These are phyloP conservation scores for Pogonognathellus flavescens DNA, from an alignment of 1,140 invertebrate genomes.

Conservation along the genomic window DNA sequence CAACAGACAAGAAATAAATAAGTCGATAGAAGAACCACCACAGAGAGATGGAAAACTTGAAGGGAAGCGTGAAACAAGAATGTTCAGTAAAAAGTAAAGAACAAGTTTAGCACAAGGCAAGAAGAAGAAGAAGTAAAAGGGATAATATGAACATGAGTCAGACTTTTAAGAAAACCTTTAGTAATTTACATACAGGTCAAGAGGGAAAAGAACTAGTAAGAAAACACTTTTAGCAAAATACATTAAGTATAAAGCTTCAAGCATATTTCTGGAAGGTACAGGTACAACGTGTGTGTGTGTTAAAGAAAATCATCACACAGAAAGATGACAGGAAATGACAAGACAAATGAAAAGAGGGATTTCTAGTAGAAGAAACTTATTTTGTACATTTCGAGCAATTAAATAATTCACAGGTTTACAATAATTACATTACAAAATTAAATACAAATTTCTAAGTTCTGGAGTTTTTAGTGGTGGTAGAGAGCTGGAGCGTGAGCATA, in stretches of 20 bases:
- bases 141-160: no score
- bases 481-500: not conserved
- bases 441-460: slow-evolving; percentile 26
- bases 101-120: no score
- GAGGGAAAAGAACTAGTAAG: no score
- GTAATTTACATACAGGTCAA: no score
- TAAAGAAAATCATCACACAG: not conserved
- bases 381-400: slow-evolving; percentile 46
- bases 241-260: no score
- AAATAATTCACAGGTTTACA: not conserved
- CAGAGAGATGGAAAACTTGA: not conserved
- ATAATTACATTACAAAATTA: slow-evolving; percentile 43
- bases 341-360: not conserved
- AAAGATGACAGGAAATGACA: not conserved
- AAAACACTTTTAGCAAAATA: no score
- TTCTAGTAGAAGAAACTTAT: not conserved
- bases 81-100: not conserved
- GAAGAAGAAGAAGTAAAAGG: no score
- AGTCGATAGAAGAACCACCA: not conserved
- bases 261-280: not conserved
- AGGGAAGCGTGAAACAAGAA: not conserved
- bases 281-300: not conserved
- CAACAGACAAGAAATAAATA: slow-evolving; percentile 18
- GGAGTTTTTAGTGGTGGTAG: slow-evolving; percentile 27
- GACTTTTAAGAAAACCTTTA: no score